phyloP scores from a whole-genome alignment of 2,888 invertebrate genomes.

The Volucella zonaria region DNA sequence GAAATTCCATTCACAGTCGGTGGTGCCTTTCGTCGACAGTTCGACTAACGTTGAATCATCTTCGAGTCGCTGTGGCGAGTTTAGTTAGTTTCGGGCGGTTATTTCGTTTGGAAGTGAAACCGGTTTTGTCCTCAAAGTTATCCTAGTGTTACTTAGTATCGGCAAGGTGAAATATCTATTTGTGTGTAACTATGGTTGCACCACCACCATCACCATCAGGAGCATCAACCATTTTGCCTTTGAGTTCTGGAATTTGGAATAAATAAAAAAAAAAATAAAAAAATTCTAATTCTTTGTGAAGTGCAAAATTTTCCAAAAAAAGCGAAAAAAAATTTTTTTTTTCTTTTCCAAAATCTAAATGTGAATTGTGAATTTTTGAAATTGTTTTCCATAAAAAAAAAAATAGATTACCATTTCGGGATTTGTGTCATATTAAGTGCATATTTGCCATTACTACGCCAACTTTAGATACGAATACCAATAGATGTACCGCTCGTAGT shows the following conservation, averaged over 20 bases:
- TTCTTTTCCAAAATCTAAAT: conserved; percentile 2
- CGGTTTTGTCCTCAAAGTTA: conserved; percentile 68
- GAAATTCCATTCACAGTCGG: conserved; percentile 52
- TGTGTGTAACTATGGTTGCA: conserved; percentile 51
- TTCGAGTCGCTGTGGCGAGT: conserved; percentile 43
- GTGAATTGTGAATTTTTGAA: conserved; percentile 1
- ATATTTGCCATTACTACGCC: neutral
- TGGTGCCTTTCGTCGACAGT: conserved; percentile 8
- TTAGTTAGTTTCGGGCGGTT: conserved; percentile 77
- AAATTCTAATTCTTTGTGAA: conserved; percentile 5
- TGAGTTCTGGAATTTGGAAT: conserved; percentile 61
- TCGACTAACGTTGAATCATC: conserved; percentile 48
- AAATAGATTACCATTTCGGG: neutral
- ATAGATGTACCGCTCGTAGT: neutral
- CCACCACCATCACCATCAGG: conserved; percentile 45
- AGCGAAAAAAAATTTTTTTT: conserved; percentile 21
- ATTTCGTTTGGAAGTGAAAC: conserved; percentile 75
- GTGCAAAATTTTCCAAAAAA: conserved; percentile 26
- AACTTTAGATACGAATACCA: neutral
- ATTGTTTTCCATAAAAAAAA: conserved; percentile 6
- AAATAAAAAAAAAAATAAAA: conserved; percentile 33
- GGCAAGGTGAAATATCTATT: conserved; percentile 62
- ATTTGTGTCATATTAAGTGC: neutral
- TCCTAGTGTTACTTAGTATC: conserved; percentile 32
- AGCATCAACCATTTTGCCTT: conserved; percentile 29